phyloP scores from a whole-genome alignment of 2,113 vertebrate genomes.

The Ondatra zibethicus region DNA sequence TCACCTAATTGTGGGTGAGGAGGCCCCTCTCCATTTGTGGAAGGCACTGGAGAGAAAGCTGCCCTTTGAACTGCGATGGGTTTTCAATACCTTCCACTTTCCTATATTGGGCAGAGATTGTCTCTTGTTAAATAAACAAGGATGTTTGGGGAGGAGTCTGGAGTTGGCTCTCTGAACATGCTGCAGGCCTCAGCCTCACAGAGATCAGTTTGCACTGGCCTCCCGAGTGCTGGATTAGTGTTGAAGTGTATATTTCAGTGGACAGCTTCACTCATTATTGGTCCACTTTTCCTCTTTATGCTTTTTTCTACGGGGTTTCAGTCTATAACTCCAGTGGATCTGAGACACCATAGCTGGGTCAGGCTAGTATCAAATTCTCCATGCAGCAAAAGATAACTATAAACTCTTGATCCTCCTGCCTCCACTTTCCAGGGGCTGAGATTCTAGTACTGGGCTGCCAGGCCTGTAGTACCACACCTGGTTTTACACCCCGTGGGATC shows the following conservation, averaged over 20 bases:
- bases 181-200: background rate
- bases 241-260: background rate
- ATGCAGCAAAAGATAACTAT: background rate
- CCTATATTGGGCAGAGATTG: background rate
- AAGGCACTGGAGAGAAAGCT: background rate
- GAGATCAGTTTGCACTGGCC: background rate
- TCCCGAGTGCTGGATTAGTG: background rate
- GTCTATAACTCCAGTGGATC: background rate
- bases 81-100: background rate
- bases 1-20: background rate
- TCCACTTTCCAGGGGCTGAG: background rate
- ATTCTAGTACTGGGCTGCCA: background rate
- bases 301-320: background rate
- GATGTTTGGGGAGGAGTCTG: background rate
- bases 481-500: background rate
- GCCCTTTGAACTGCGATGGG: background rate
- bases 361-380: background rate
- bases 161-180: background rate
- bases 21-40: background rate
- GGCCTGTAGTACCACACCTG: background rate
- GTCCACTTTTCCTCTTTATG: too few species aligned
- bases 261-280: background rate
- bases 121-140: constrained; percentile 56
- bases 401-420: background rate
- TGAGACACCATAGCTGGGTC: background rate